Percentiles rank a stretch among this genome's conserved stretches.
These are phyloP conservation scores for Zaprionus vittiger DNA, from an alignment of 1,140 invertebrate species.

Conservation along the genomic window DNA sequence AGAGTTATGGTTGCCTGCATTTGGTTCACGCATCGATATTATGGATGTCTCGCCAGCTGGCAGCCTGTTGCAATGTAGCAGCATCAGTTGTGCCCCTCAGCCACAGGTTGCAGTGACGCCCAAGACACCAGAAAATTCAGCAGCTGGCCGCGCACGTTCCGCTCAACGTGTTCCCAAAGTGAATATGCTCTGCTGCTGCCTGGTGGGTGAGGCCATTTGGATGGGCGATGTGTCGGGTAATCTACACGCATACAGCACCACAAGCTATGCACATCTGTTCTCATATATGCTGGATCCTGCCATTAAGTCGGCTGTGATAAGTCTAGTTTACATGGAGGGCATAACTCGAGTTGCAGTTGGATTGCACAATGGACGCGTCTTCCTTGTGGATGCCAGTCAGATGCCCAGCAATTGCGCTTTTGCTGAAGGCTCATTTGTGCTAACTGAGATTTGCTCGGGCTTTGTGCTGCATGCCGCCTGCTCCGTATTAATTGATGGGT, in stretches of 20 bases:
- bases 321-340: conserved; percentile 87
- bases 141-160: conserved; percentile 58
- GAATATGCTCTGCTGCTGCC: conserved; percentile 85
- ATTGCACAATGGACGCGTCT: conserved; percentile 90
- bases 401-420: conserved; percentile 87
- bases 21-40: conserved; percentile 89
- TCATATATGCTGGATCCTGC: conserved; percentile 85
- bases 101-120: conserved; percentile 54
- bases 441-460: conserved; percentile 90
- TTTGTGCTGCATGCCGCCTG: conserved; percentile 87
- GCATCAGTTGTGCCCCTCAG: conserved; percentile 69
- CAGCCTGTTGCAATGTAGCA: conserved; percentile 68
- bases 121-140: conserved; percentile 59
- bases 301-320: conserved; percentile 87
- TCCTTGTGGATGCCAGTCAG: conserved; percentile 88
- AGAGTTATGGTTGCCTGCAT: conserved; percentile 90
- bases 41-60: conserved; percentile 86
- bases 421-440: conserved; percentile 89
- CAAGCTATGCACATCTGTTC: conserved; percentile 86
- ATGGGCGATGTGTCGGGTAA: conserved; percentile 92
- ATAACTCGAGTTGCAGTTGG: conserved; percentile 90
- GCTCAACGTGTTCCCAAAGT: conserved; percentile 66
- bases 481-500: conserved; percentile 85
- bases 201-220: conserved; percentile 90
- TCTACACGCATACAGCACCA: conserved; percentile 90